Evolutionary conservation across 2,888 invertebrate genomes (phyloP).

Genomic region (Xestoiulus laeticollis): DNA sequence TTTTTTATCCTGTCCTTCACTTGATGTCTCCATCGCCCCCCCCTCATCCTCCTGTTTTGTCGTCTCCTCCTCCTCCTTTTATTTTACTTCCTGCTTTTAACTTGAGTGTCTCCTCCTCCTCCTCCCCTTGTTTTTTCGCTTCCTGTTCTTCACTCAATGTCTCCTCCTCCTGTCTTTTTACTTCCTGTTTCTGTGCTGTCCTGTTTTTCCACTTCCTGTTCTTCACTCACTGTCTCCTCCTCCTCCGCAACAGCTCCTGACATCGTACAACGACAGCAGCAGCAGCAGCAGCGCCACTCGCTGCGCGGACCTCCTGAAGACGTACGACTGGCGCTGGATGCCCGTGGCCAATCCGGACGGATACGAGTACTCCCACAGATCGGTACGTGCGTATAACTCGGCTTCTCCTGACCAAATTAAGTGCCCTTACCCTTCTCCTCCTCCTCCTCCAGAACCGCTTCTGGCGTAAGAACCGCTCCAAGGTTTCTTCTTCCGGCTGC

Average conservation of each 20-base stretch:
- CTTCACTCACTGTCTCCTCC: not conserved
- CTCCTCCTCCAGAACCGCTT: constrained; percentile 57
- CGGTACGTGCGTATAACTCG: too few relatives aligned
- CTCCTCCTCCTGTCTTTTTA: not conserved
- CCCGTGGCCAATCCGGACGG: constrained; percentile 62
- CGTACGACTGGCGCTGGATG: constrained; percentile 59
- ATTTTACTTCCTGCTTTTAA: too few relatives aligned
- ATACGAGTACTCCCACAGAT: constrained; percentile 57
- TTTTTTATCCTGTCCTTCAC: too few relatives aligned
- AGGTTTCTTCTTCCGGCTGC: constrained; percentile 55
- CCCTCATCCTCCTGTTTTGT: too few relatives aligned
- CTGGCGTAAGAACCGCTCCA: constrained; percentile 61
- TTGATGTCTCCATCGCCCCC: too few relatives aligned
- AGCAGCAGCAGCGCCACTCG: constrained; percentile 54
- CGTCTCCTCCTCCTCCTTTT: too few relatives aligned
- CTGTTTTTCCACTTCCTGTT: not conserved
- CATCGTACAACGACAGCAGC: constrained; percentile 54
- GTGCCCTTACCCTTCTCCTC: too few relatives aligned
- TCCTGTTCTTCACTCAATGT: too few relatives aligned
- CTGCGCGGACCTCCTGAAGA: constrained; percentile 56
- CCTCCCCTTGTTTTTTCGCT: too few relatives aligned
- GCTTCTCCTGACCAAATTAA: too few relatives aligned
- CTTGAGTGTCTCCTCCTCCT: too few relatives aligned
- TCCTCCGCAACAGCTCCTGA: not conserved
- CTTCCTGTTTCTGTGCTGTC: not conserved